phyloP scores from a whole-genome alignment of 2,113 vertebrate species.

The Pollimyrus isidori region DNA sequence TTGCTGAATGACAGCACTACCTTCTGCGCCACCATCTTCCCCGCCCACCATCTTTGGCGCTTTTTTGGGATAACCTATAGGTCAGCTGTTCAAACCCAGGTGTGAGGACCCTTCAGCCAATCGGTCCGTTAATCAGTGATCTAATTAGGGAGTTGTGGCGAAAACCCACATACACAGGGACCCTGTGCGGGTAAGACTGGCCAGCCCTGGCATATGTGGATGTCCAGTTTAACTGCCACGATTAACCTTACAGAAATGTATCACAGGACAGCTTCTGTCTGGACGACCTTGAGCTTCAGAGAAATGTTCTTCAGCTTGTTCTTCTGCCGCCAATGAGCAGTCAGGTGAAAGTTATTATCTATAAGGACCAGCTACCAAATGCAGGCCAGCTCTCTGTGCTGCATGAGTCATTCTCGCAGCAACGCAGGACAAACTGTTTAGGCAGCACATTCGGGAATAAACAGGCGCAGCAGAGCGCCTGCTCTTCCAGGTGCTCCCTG shows the following conservation, averaged over 20 bases:
- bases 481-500: neutral
- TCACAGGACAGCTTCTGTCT: neutral
- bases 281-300: slow-evolving; percentile 21
- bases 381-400: slow-evolving; percentile 6
- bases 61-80: neutral
- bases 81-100: neutral
- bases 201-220: neutral
- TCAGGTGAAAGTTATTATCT: slow-evolving; percentile 23
- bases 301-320: neutral
- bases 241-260: neutral
- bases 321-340: neutral
- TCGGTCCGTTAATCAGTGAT: neutral
- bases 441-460: slow-evolving; percentile 15
- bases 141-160: neutral
- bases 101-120: neutral
- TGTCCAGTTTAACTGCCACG: neutral
- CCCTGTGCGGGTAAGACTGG: neutral
- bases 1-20: no score
- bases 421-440: slow-evolving; percentile 26
- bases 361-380: slow-evolving; percentile 13
- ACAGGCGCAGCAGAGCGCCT: neutral
- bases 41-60: no score
- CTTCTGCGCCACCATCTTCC: no score
- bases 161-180: neutral
- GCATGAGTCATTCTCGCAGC: slow-evolving; percentile 17